A percentile compares a stretch with the other conserved stretches of the same genome.
phyloP scores from a whole-genome alignment of 2,113 vertebrate species.

The Myotis davidii region DNA sequence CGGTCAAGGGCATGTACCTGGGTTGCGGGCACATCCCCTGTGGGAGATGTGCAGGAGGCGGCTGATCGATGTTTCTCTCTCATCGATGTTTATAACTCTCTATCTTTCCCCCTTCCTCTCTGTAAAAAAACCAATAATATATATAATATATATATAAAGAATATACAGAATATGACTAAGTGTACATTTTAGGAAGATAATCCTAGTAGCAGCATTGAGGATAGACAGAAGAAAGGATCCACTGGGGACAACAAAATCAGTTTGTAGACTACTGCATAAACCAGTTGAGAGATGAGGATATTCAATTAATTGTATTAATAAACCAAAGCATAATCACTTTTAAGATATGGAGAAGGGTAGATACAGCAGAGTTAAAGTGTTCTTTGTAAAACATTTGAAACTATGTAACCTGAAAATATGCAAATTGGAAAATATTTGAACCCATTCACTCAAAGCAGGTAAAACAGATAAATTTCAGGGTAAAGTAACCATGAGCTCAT shows the following conservation, averaged over 20 bases:
- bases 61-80: too few species aligned
- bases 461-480: background rate
- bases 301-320: background rate
- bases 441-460: background rate
- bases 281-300: background rate
- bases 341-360: background rate
- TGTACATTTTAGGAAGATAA: background rate
- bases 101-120: too few species aligned
- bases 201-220: background rate
- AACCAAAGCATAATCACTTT: background rate
- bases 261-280: background rate
- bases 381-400: background rate
- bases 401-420: background rate
- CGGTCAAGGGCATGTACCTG: too few species aligned
- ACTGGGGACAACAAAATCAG: background rate
- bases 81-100: too few species aligned
- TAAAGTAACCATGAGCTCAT: background rate
- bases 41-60: too few species aligned
- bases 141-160: too few species aligned
- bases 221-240: background rate
- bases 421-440: background rate
- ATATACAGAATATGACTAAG: background rate
- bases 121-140: too few species aligned
- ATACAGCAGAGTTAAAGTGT: background rate
- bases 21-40: too few species aligned